These are phyloP conservation scores for Microcebus griseorufus DNA, from an alignment of 2,113 vertebrate genomes.

Conservation along the genomic window DNA sequence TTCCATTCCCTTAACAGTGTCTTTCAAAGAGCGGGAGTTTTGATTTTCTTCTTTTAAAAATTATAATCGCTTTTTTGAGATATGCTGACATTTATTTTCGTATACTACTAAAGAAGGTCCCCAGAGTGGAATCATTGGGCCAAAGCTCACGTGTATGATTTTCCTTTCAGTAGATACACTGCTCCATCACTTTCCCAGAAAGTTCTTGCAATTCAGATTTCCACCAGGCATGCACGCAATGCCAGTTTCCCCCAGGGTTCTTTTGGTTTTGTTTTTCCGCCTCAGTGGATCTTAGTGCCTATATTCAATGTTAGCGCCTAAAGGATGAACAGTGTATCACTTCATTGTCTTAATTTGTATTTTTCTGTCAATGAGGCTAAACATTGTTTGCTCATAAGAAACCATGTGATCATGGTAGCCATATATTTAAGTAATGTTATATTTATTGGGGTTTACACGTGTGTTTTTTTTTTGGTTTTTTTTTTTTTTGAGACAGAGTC, in stretches of 20 bases:
- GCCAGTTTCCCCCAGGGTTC: too few relatives aligned
- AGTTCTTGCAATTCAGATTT: not conserved
- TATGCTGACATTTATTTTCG: not conserved
- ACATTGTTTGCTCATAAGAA: not conserved
- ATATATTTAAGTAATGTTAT: not conserved
- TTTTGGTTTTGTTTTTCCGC: too few relatives aligned
- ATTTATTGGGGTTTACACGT: not conserved
- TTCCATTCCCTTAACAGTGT: not conserved
- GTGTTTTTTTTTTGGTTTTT: too few relatives aligned
- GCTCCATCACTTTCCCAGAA: not conserved
- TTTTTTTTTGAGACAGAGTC: too few relatives aligned
- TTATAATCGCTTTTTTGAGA: not conserved
- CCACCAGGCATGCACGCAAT: not conserved
- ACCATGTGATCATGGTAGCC: too few relatives aligned
- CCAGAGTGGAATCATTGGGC: not conserved
- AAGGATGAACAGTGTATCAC: not conserved
- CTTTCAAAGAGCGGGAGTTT: not conserved
- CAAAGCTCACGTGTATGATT: not conserved
- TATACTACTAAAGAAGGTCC: not conserved
- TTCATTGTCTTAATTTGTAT: not conserved
- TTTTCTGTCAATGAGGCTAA: not conserved
- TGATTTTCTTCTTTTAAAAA: not conserved
- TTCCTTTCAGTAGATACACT: not conserved
- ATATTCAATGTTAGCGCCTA: not conserved
- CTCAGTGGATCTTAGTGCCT: not conserved